phyloP scores from a whole-genome alignment of 1,140 invertebrate species.

The Bombus pyrosoma region DNA sequence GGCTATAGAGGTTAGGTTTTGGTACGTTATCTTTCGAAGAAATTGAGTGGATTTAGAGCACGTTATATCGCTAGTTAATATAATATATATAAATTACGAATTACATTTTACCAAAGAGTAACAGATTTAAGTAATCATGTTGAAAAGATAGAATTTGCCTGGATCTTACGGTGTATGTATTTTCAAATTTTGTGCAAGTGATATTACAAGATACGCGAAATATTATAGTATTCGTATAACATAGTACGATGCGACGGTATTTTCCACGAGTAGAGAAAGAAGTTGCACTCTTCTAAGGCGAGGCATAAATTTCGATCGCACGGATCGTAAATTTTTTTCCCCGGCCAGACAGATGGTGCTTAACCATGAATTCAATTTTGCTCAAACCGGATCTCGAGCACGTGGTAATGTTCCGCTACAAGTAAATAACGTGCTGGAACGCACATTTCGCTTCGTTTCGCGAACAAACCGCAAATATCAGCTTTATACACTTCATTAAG shows the following conservation, averaged over 20 bases:
- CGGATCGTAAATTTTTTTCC: slow-evolving; percentile 39
- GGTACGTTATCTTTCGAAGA: not conserved
- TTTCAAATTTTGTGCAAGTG: too few relatives aligned
- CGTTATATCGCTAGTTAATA: too few relatives aligned
- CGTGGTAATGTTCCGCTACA: slow-evolving; percentile 45
- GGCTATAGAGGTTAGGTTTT: not conserved
- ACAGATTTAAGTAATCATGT: too few relatives aligned
- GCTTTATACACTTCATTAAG: not conserved
- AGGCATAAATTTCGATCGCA: slow-evolving; percentile 16
- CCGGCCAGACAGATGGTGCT: slow-evolving; percentile 51
- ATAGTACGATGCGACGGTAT: too few relatives aligned
- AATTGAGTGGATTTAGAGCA: not conserved
- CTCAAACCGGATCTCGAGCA: slow-evolving; percentile 60
- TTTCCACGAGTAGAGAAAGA: not conserved
- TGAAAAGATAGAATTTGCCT: too few relatives aligned
- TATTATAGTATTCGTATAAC: not conserved
- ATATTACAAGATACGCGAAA: not conserved
- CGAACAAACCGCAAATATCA: not conserved
- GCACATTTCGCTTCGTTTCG: not conserved
- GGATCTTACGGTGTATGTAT: too few relatives aligned
- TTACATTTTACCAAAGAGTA: too few relatives aligned
- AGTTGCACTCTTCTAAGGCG: not conserved
- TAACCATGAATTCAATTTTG: slow-evolving; percentile 49
- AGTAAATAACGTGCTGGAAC: not conserved
- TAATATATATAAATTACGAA: too few relatives aligned